Base-by-base conservation (phyloP, 2,113 vertebrate genomes). In the Glaucomys volans region DNA sequence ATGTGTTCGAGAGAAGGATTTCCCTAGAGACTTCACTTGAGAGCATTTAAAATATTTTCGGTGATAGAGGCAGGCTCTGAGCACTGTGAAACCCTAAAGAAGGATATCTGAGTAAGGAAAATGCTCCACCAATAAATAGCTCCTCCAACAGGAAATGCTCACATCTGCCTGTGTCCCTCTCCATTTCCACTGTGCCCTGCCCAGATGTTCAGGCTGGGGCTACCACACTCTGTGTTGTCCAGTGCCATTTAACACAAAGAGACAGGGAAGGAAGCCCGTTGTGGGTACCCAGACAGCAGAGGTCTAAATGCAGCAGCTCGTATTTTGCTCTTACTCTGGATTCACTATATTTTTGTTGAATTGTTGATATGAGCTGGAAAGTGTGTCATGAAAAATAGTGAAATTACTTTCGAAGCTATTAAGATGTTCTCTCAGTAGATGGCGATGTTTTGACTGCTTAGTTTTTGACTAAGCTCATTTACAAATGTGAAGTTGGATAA, bases 391-490 rank as follows among this genome's bases (percentile, higher is more conserved):
- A 40, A 18, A 66, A 84, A 76, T 3, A n/a, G 44, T 26, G 8
- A 83, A 77, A 20, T 72, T 64, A 54, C n/a, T 89, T 94, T 50
- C 22, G 82, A 54, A 72, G 26, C 20, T n/a, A 3, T 76, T 84
- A 69, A 5, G 57, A 37, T 82, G 88, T 91, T 87, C 32, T 79
- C 14, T 64, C 84, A 26, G 77, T 44, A 95, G 91, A 91, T 88
- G 85, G 85, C 44, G 57, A 52, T 94, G 59, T 95, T 97, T 88
- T 90, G n/a, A 88, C 85, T 22, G 64, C 93, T 30, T 20, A 69
- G n/a, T 30, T 37, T 35, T 87, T 57, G 35, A 26, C 1, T 91
- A 37, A 30, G 9, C 64, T n/a, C n/a, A n/a, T n/a, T n/a, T n/a
- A n/a, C n/a, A n/a, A n/a, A 84, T 32, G 3, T 71, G 50, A 26